Percentiles rank a stretch among this genome's conserved stretches.
phyloP scores from a whole-genome alignment of 2,113 vertebrate genomes.

The Asarcornis scutulata region DNA sequence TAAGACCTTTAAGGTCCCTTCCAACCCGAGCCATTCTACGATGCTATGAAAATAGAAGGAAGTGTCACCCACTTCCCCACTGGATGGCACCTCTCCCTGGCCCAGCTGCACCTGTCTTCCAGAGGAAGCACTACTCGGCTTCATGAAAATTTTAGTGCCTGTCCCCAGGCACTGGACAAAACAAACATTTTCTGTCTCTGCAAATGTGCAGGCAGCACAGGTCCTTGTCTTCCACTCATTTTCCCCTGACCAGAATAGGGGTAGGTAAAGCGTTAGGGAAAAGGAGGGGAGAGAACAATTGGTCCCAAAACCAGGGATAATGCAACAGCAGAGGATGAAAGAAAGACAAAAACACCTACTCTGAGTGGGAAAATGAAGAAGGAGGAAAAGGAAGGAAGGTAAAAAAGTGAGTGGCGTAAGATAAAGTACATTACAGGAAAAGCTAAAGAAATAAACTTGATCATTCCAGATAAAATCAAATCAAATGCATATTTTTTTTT shows the following conservation, averaged over 20 bases:
- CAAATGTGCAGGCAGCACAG: neutral
- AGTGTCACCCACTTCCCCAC: rapidly evolving
- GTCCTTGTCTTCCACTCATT: neutral
- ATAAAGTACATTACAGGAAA: neutral
- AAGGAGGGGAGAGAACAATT: neutral
- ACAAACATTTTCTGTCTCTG: neutral
- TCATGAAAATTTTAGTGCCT: neutral
- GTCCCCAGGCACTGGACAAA: neutral
- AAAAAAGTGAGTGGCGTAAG: neutral
- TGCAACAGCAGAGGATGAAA: neutral
- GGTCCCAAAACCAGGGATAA: neutral
- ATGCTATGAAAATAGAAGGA: neutral
- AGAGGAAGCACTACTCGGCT: neutral
- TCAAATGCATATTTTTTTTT: neutral
- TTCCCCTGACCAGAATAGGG: neutral
- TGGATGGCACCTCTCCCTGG: neutral
- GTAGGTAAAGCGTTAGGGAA: neutral
- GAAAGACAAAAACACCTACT: neutral
- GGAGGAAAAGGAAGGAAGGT: neutral
- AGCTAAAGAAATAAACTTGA: neutral
- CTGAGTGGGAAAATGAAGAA: neutral
- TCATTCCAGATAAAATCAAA: neutral
- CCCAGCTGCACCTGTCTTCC: no score
- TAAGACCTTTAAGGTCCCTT: no score
- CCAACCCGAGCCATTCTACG: no score